These are phyloP conservation scores for Diarsia brunnea DNA, from an alignment of 2,888 invertebrate genomes.

Conservation along the genomic window DNA sequence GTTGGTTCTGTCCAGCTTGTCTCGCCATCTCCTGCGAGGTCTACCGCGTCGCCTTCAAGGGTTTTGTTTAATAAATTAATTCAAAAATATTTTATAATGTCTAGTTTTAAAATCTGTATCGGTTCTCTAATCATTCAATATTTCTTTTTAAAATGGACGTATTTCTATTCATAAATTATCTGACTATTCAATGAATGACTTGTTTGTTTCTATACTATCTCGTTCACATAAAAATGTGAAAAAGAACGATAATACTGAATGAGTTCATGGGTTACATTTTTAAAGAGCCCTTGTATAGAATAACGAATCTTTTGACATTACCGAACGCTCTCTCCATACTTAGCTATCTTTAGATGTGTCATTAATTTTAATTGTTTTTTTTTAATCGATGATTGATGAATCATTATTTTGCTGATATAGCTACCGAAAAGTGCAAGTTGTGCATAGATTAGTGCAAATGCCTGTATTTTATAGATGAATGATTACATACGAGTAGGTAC, in stretches of 20 bases:
- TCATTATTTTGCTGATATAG: conserved; percentile 20
- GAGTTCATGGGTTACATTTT: conserved; percentile 64
- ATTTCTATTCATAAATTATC: conserved; percentile 46
- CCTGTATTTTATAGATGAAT: too few species aligned
- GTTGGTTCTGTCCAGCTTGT: too few species aligned
- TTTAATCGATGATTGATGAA: conserved; percentile 16
- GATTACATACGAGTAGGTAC: too few species aligned
- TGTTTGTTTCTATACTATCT: conserved; percentile 50
- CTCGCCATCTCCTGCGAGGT: too few species aligned
- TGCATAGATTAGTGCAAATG: background rate
- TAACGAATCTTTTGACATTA: conserved; percentile 60
- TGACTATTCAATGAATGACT: conserved; percentile 40
- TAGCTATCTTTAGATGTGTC: conserved; percentile 51
- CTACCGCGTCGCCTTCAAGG: too few species aligned
- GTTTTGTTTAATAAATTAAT: too few species aligned
- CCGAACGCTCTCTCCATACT: conserved; percentile 60
- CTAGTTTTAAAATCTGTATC: background rate
- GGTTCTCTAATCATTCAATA: background rate
- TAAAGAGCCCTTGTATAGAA: conserved; percentile 61
- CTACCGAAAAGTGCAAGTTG: background rate
- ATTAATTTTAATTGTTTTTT: conserved; percentile 48
- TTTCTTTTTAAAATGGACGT: conserved; percentile 5
- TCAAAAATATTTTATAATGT: background rate
- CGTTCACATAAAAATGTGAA: conserved; percentile 55
- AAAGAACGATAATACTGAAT: conserved; percentile 54